Conservation (phyloP, 2,113 vertebrate genomes). For the Orientallactaga bullata region DNA sequence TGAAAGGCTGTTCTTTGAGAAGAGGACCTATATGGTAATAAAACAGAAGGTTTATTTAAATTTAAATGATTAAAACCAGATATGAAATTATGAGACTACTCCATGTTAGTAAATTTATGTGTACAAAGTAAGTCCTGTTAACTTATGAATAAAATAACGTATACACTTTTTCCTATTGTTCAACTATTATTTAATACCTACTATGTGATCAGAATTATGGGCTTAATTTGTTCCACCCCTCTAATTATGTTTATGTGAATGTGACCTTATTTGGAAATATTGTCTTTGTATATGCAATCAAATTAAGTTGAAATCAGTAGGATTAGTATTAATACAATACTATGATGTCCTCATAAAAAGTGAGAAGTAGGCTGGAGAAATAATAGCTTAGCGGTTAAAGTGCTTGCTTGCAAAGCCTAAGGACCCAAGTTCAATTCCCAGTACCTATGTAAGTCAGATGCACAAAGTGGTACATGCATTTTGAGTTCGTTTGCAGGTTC, state of each 20-base stretch:
- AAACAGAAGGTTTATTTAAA: neutral
- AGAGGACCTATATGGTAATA: neutral
- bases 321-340: neutral
- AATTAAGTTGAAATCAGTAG: neutral
- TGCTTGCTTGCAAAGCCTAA: no score
- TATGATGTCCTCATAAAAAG: neutral
- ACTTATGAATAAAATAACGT: neutral
- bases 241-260: neutral
- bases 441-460: no score
- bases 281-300: neutral
- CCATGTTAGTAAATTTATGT: neutral
- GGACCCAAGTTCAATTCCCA: no score
- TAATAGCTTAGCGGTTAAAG: no score
- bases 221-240: neutral
- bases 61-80: conserved; percentile 19
- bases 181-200: neutral
- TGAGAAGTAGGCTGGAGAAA: no score
- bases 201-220: neutral
- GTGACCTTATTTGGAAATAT: neutral
- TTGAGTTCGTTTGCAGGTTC: no score
- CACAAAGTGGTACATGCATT: no score
- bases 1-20: neutral
- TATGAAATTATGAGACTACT: neutral
- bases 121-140: neutral
- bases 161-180: neutral